Evolutionary conservation across 2,113 vertebrate genomes (phyloP).

Genomic region (Grus americana): DNA sequence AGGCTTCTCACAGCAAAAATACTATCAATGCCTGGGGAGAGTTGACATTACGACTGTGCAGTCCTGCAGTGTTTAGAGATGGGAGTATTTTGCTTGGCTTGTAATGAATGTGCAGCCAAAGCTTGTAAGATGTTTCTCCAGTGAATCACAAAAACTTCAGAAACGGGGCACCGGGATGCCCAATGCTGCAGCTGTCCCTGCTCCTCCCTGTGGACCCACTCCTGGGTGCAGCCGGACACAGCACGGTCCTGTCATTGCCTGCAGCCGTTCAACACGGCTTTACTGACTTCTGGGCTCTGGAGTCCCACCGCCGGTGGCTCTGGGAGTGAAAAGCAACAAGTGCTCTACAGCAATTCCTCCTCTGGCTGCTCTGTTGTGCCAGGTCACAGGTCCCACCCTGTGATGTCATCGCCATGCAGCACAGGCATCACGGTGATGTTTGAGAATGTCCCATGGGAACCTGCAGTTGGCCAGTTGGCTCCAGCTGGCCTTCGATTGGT

Average conservation of each 20-base stretch:
- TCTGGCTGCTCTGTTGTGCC: neutral
- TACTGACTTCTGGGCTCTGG: too few relatives aligned
- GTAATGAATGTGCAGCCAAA: neutral
- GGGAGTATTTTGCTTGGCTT: neutral
- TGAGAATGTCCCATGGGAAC: neutral
- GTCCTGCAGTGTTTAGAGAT: neutral
- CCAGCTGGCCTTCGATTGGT: neutral
- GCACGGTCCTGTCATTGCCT: neutral
- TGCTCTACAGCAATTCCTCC: neutral
- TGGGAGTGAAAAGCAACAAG: neutral
- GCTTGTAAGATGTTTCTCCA: neutral
- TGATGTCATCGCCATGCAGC: rapidly evolving
- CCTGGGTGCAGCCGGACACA: too few relatives aligned
- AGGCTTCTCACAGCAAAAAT: neutral
- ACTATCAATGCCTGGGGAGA: neutral
- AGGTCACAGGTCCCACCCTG: neutral
- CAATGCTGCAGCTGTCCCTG: neutral
- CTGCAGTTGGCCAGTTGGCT: neutral
- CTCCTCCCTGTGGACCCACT: too few relatives aligned
- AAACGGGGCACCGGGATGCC: neutral
- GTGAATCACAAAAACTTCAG: neutral
- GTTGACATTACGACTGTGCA: neutral
- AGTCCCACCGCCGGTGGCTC: neutral
- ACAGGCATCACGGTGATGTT: rapidly evolving
- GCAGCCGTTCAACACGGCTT: neutral